These are phyloP conservation scores for Hycleus phaleratus DNA, from an alignment of 1,140 invertebrate species.

Conservation along the genomic window DNA sequence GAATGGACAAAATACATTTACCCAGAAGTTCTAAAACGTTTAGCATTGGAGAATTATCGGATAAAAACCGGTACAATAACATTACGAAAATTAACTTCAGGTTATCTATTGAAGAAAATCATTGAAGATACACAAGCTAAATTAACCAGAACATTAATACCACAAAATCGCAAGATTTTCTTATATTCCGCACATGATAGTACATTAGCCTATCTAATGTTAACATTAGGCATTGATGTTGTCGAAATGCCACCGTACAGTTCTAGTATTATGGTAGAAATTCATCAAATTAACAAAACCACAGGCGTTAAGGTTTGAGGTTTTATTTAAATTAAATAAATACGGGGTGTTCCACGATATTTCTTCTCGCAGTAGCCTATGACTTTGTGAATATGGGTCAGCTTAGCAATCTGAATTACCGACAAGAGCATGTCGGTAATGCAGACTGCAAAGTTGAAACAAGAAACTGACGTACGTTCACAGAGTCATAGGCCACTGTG, in stretches of 20 bases:
- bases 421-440: too few relatives aligned
- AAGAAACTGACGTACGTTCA: too few relatives aligned
- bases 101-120: conserved; percentile 26
- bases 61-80: conserved; percentile 14
- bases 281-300: conserved; percentile 18
- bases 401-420: too few relatives aligned
- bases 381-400: too few relatives aligned
- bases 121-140: conserved; percentile 19
- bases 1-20: conserved; percentile 16
- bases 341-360: too few relatives aligned
- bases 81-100: conserved; percentile 13
- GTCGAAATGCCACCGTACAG: conserved; percentile 26
- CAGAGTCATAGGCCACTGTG: too few relatives aligned
- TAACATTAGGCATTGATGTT: conserved; percentile 18
- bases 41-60: conserved; percentile 16
- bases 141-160: background rate
- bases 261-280: conserved; percentile 23
- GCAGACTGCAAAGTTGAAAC: too few relatives aligned
- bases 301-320: conserved; percentile 21
- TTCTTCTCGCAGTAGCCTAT: too few relatives aligned
- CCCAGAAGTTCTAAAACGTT: conserved; percentile 35
- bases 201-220: conserved; percentile 22
- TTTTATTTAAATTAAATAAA: background rate
- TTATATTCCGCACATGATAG: conserved; percentile 29
- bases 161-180: conserved; percentile 19